Conservation (phyloP, 2,797 vertebrate species). For the Acridotheres tristis region DNA sequence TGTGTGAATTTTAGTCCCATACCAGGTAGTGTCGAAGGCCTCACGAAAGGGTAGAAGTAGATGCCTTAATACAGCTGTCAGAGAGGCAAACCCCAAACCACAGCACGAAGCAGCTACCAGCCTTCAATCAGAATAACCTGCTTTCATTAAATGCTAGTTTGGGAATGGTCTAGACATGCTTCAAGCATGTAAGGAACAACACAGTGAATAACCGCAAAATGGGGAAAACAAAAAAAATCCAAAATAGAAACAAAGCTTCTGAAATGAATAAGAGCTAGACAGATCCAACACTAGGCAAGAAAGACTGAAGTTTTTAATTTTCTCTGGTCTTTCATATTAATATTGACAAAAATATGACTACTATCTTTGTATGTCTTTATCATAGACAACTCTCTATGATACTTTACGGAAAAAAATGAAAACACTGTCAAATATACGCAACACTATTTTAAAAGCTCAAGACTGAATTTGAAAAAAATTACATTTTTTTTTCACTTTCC, state of each 20-base stretch:
- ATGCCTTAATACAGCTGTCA: constrained; percentile 18
- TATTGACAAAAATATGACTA: not conserved
- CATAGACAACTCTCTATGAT: not conserved
- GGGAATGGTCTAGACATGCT: not conserved
- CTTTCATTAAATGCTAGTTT: constrained; percentile 20
- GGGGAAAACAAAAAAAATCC: not conserved
- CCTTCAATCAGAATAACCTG: constrained; percentile 53
- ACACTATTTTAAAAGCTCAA: not conserved
- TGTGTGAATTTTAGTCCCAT: not conserved
- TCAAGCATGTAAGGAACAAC: not conserved
- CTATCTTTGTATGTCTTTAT: not conserved
- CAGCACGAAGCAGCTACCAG: not conserved
- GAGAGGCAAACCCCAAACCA: not conserved
- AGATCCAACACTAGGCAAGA: not conserved
- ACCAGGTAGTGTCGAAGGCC: not conserved
- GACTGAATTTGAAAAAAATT: not conserved
- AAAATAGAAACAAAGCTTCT: not conserved
- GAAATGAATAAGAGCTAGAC: not conserved
- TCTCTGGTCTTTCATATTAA: not conserved
- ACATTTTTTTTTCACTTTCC: not conserved
- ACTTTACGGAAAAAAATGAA: not conserved
- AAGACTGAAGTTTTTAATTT: not conserved
- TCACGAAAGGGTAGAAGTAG: constrained; percentile 29
- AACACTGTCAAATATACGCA: not conserved
- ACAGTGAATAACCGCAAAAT: constrained; percentile 11